phyloP scores from a whole-genome alignment of 2,888 invertebrate genomes.

The Willowsia nigromaculata region DNA sequence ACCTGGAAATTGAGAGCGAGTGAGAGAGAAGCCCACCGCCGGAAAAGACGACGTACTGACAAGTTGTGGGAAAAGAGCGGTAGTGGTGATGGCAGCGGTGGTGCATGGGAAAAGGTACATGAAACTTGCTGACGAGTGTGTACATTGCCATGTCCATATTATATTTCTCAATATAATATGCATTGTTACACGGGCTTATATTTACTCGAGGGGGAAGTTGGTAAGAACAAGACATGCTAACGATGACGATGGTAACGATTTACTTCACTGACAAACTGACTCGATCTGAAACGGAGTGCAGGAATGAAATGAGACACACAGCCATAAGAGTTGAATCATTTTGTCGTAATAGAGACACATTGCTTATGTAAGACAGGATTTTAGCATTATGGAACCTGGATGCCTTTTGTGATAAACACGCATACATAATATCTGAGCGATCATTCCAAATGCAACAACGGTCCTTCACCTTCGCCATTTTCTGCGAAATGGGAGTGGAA shows the following conservation, averaged over 20 bases:
- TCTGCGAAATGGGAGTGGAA: neutral
- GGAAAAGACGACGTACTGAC: constrained; percentile 42
- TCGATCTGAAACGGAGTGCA: neutral
- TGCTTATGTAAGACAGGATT: neutral
- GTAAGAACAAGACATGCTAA: neutral
- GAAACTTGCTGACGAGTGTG: neutral
- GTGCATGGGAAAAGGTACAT: neutral
- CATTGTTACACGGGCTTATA: neutral
- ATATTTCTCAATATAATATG: neutral
- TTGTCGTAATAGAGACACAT: neutral
- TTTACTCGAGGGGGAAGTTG: neutral
- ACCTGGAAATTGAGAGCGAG: neutral
- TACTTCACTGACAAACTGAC: constrained; percentile 38
- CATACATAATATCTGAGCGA: neutral
- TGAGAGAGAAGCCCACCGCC: neutral
- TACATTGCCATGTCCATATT: too few species aligned
- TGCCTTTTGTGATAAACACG: neutral
- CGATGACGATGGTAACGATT: neutral
- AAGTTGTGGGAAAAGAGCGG: constrained; percentile 51
- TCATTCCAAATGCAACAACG: neutral
- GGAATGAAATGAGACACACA: neutral
- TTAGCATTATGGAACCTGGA: neutral
- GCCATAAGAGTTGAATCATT: neutral
- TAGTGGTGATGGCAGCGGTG: constrained; percentile 22
- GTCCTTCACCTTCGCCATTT: constrained; percentile 23